A percentile compares a stretch with the other conserved stretches of the same genome.
These are phyloP conservation scores for Tetranychus truncatus DNA, from an alignment of 2,888 invertebrate species.

Conservation along the genomic window DNA sequence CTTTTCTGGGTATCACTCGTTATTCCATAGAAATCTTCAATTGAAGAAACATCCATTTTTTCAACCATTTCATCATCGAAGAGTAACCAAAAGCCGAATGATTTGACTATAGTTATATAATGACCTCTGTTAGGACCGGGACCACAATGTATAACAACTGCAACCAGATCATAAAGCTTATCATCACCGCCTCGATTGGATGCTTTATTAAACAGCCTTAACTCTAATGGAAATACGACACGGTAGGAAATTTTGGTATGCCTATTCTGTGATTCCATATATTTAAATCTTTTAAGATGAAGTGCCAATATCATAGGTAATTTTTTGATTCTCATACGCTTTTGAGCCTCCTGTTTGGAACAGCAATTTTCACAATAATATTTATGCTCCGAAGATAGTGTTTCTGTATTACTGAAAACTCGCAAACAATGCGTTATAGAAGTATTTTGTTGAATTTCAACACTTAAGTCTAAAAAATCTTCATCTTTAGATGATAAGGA, in stretches of 20 bases:
- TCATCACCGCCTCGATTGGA: slow-evolving; percentile 97
- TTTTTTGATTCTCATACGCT: slow-evolving; percentile 89
- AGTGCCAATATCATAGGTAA: slow-evolving; percentile 90
- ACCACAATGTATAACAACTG: slow-evolving; percentile 98
- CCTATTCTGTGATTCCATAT: slow-evolving; percentile 93
- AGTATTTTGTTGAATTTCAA: slow-evolving; percentile 97
- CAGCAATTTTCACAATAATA: slow-evolving; percentile 99
- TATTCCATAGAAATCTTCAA: slow-evolving; percentile 98
- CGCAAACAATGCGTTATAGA: slow-evolving; percentile 94
- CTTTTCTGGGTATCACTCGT: slow-evolving; percentile 97
- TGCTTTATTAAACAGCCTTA: slow-evolving; percentile 71
- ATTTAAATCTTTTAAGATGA: slow-evolving; percentile 90
- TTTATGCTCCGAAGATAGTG: slow-evolving; percentile 94
- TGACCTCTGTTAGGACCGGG: slow-evolving; percentile 97
- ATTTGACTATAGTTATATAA: slow-evolving; percentile 98
- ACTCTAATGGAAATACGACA: slow-evolving; percentile 92
- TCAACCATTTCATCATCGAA: slow-evolving; percentile 99
- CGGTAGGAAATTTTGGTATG: slow-evolving; percentile 98
- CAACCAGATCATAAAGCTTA: slow-evolving; percentile 90
- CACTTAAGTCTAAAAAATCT: slow-evolving; percentile 84
- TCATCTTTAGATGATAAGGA: slow-evolving; percentile 55
- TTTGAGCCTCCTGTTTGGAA: slow-evolving; percentile 95
- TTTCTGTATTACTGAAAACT: slow-evolving; percentile 96
- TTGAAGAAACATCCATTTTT: slow-evolving; percentile 95
- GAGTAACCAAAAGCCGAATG: slow-evolving; percentile 94